Evolutionary conservation across 2,113 vertebrate species (phyloP).

Genomic region (Rostratula benghalensis): DNA sequence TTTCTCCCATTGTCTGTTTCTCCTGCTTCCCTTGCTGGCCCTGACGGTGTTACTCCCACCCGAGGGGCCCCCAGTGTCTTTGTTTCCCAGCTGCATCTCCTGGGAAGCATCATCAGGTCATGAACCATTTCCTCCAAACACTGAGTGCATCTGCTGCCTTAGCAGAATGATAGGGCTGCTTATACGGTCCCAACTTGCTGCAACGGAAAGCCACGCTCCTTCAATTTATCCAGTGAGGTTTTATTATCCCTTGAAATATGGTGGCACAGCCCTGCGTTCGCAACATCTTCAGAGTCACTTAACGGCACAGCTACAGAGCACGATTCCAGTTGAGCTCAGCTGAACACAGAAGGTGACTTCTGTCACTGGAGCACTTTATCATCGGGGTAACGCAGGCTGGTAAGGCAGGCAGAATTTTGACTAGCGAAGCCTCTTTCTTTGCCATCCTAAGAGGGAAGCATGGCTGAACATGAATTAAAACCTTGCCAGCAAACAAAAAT

Average conservation of each 20-base stretch:
- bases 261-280: background rate
- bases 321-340: background rate
- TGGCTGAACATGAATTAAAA: background rate
- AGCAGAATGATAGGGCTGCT: background rate
- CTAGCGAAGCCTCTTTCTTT: background rate
- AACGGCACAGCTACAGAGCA: background rate
- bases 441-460: background rate
- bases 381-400: background rate
- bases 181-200: background rate
- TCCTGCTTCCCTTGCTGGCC: background rate
- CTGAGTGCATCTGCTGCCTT: conserved; percentile 6
- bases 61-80: background rate
- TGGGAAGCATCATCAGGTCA: background rate
- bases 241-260: conserved; percentile 6
- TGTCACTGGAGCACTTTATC: background rate
- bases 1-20: background rate
- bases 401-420: background rate
- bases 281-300: background rate
- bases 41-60: background rate
- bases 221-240: background rate
- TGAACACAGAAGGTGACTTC: conserved; percentile 57
- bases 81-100: background rate
- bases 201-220: background rate
- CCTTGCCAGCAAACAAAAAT: background rate
- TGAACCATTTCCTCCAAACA: background rate